Evolutionary conservation across 64 coral and sea anemone species (phyloP), one percentile per base, ranked within the genome.

Genomic region (Cladopsammia gracilis): DNA sequence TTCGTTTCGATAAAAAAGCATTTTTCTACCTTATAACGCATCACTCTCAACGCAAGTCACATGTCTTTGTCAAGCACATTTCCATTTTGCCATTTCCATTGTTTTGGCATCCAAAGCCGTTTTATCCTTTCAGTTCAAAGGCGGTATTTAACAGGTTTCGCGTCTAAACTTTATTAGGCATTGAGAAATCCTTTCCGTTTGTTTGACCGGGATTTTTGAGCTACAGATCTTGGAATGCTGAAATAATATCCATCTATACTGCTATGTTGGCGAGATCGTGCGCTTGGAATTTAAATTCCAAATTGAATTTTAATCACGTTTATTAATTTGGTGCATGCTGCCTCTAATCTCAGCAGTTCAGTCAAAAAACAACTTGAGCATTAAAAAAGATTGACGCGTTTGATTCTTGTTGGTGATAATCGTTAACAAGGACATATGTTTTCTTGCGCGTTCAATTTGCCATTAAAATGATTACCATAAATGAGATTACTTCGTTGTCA

Each of bases 1-100:
- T 66, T n/a, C 15, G 48, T 68, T 84, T 84, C 44, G 45, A 84
- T 23, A 66, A 68, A 67, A 79, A 45, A 46, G 58, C 18, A 46
- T 15, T 42, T 59, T 79, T 42, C 20, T 83, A 11, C 46, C 12
- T 16, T 19, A 49, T 9, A 79, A 66, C 7, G 62, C 62, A 43
- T 84, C 61, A 67, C 77, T 3, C 6, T 61, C 15, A 11, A 14
- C 80, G 67, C 61, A 67, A 84, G 62, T 84, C 62, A 68, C 61
- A 68, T 84, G 80, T 46, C 61, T 84, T 84, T 84, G 80, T 84
- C 42, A 84, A 64, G 56, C 44, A 48, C 34, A 51, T 84, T 84
- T 84, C 80, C 44, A 84, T 68, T 84, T 84, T 66, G 19, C 45
- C 18, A 44, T 42, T 46, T 1, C 12, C 16, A 82, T 84, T 84